These are phyloP conservation scores for Heliconius hewitsoni DNA, from an alignment of 1,140 invertebrate genomes.

Conservation along the genomic window DNA sequence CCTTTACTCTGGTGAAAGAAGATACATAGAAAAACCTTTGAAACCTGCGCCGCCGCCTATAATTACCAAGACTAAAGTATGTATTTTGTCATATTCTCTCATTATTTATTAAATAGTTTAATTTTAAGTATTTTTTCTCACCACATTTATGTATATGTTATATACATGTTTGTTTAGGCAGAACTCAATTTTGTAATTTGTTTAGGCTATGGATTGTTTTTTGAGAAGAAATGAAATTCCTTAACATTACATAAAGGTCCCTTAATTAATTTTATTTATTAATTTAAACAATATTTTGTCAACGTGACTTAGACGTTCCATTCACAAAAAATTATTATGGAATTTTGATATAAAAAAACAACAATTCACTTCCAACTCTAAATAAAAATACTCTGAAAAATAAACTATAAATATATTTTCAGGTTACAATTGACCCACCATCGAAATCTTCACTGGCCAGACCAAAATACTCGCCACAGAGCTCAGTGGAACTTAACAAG, in stretches of 20 bases:
- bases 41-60: slow-evolving; percentile 89
- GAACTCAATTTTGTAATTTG: too few species aligned
- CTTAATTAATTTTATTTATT: too few species aligned
- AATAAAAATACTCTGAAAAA: neutral
- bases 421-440: slow-evolving; percentile 79
- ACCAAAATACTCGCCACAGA: slow-evolving; percentile 76
- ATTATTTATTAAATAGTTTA: too few species aligned
- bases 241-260: neutral
- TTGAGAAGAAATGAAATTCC: neutral
- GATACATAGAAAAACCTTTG: slow-evolving; percentile 90
- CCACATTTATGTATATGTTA: too few species aligned
- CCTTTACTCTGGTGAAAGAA: slow-evolving; percentile 92
- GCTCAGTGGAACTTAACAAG: slow-evolving; percentile 69
- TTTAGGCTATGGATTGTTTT: too few species aligned
- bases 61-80: slow-evolving; percentile 84
- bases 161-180: too few species aligned
- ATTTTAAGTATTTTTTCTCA: too few species aligned
- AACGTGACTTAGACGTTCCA: too few species aligned
- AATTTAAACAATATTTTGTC: too few species aligned
- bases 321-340: too few species aligned
- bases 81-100: neutral
- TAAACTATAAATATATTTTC: neutral
- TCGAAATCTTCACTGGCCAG: slow-evolving; percentile 52
- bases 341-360: too few species aligned
- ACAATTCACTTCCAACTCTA: too few species aligned